Evolutionary conservation across 2,888 invertebrate species (phyloP), one percentile per base, ranked within the genome.

Genomic region (Actias luna): DNA sequence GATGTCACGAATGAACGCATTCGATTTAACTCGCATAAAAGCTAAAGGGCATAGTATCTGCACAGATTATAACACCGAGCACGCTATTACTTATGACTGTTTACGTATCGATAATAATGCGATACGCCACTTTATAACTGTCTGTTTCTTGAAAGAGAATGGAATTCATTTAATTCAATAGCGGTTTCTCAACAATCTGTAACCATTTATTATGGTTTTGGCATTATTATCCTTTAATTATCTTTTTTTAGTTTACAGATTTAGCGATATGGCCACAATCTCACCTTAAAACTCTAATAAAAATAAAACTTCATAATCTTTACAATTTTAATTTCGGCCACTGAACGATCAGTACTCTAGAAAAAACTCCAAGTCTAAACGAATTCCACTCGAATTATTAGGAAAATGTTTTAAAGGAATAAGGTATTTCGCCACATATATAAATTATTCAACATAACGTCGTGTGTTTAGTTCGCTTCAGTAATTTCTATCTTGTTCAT

Each of bases 1-100:
- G 60, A 60, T 69, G 69, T 74, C 78, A 77, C 71, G 73, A 75
- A 71, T 71, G 71, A 75, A 73, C 69, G 71, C 67, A 67, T 67
- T 74, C 61, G 64, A 75, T 73, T 63, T 61, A 67, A 61, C 71
- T 70, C 69, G 69, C 71, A 74, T 75, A 73, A 75, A 64, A 74
- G 64, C 65, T 67, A 65, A 66, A 63, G 66, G 25, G 18, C 29
- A 39, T 36, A 35, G 29, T 52, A 52, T 46, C 36, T 50, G 58
- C 62, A 42, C 35, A 29, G 50, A 36, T 31, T 27, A 59, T 52
- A 36, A 27, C 36, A 64, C 39, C 58, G 25, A 42, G 39, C 25
- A 33, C 65, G 39, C 22, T 36, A 57, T 69, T 65, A 61, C 58
- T 67, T 60, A 35, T 33, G 59, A 22, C 63, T 61, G 33, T 63